These are phyloP conservation scores for Chrysolina americana DNA, from an alignment of 2,888 invertebrate species.

Conservation along the genomic window DNA sequence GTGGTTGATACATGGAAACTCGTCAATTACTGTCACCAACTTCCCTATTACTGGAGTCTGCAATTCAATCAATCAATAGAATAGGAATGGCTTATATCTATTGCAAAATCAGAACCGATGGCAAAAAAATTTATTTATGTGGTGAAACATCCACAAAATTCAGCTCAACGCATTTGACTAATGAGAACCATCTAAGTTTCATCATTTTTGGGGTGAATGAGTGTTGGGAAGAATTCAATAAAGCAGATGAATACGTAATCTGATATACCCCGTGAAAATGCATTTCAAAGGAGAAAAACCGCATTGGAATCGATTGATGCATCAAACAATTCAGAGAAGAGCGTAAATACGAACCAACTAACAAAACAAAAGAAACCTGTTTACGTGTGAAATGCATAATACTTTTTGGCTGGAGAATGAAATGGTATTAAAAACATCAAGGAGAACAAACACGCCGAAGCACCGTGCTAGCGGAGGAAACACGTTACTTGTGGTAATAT, in stretches of 20 bases:
- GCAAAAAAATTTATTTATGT: too few species aligned
- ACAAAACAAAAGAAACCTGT: background rate
- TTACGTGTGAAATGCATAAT: constrained; percentile 5
- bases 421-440: background rate
- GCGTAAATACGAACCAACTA: background rate
- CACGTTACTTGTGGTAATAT: background rate
- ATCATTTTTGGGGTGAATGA: too few species aligned
- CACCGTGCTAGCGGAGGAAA: background rate
- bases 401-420: background rate
- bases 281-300: background rate
- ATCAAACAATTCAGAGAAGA: constrained; percentile 10
- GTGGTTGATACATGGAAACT: too few species aligned
- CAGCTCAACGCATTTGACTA: too few species aligned
- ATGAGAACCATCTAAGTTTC: too few species aligned
- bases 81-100: too few species aligned
- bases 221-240: background rate
- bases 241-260: background rate
- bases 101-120: too few species aligned
- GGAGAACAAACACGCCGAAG: background rate
- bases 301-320: background rate
- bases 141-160: too few species aligned
- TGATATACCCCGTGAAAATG: background rate
- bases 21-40: too few species aligned
- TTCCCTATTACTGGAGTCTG: too few species aligned
- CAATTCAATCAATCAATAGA: too few species aligned